Base-by-base conservation (phyloP, 2,113 vertebrate genomes). In the Spea bombifrons region DNA sequence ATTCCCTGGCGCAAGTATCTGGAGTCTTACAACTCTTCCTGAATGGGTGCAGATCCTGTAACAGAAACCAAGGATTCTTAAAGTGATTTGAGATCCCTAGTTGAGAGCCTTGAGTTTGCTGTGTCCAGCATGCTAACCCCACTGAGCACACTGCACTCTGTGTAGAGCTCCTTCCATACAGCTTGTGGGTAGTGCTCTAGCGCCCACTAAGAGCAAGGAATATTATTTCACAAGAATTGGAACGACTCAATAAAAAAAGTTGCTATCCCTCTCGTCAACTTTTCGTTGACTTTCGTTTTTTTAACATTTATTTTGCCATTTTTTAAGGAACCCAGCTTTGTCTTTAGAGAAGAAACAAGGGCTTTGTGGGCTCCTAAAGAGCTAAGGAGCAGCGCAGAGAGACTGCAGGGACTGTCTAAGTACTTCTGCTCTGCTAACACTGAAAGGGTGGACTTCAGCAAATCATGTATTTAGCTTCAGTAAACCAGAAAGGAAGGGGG, bases 201-300 rank as follows among this genome's bases (percentile, higher is more conserved):
- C 95, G 96, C 95, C 96, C 96, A 97, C 96, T 96, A 92, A 85
- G 86, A 93, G 88, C 87, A 87, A 89, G 95, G 94, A 94, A 96
- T 92, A 92, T 90, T 87, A 93, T 92, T 94, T 93, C 93, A 91
- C 92, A 90, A 94, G 92, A 92, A 92, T 89, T 90, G 87, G 88
- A 93, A 89, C 85, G 87, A 85, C 91, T 92, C 88, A 86, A 80
- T 86, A 75, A 77, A 83, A 84, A 91, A 94, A 94, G 93, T 94
- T 95, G 89, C 88, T 89, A 84, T 94, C 87, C 91, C 89, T 92
- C 87, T 91, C 91, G 88, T 87, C 92, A 96, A 96, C 91, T 96
- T 94, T 91, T 89, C 84, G 83, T 84, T 84, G 92, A 94, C 92
- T 96, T 94, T 93, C 86, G 83, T 88, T 90, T 88, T 86, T 87